Conservation (phyloP, 2,797 vertebrate genomes). For the Chiroxiphia lanceolata region DNA sequence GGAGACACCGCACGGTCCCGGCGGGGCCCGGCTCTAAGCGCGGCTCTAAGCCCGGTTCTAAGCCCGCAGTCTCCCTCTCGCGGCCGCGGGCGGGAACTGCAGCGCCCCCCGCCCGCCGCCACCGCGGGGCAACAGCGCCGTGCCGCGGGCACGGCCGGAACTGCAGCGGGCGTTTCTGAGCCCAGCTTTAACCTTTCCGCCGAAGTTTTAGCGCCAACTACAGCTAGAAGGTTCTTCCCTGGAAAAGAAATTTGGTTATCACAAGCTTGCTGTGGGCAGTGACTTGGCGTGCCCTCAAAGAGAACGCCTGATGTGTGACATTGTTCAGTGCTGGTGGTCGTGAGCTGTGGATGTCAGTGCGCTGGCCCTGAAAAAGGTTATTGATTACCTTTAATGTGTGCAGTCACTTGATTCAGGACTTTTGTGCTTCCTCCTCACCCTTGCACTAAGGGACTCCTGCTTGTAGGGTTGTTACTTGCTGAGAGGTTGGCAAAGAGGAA, state of each 20-base stretch:
- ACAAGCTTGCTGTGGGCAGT: not conserved
- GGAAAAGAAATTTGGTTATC: not conserved
- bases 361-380: not conserved
- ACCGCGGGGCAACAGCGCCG: constrained; percentile 19
- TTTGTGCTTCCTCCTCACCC: not conserved
- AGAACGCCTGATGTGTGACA: not conserved
- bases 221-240: not conserved
- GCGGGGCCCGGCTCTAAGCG: no score
- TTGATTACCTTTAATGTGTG: not conserved
- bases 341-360: not conserved
- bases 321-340: not conserved
- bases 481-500: not conserved
- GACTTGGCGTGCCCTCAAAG: not conserved
- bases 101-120: not conserved
- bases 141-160: not conserved
- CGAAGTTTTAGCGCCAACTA: not conserved
- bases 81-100: not conserved
- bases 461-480: not conserved
- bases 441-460: not conserved
- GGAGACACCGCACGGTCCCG: no score
- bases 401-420: not conserved
- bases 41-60: no score
- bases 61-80: not conserved
- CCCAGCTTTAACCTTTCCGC: not conserved
- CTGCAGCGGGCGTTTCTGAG: not conserved